Evolutionary conservation across 1,140 invertebrate genomes (phyloP).

Genomic region (Cheumatopsyche charites): DNA sequence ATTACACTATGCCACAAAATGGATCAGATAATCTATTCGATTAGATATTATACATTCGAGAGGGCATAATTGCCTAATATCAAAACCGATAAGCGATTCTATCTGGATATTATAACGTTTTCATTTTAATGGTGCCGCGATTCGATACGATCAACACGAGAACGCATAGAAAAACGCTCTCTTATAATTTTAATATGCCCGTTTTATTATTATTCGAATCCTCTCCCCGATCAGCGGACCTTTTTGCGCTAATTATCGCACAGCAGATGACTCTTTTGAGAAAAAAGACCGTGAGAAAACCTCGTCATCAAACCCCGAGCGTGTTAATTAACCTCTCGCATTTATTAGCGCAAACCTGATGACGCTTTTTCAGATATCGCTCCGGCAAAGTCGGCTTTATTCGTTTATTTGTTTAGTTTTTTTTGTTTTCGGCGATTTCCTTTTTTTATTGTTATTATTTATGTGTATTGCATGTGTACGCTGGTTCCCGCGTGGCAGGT

Average conservation of each 20-base stretch:
- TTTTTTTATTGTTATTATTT: neutral
- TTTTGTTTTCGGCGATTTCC: neutral
- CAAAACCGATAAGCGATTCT: too few relatives aligned
- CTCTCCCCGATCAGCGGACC: neutral
- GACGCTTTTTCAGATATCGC: neutral
- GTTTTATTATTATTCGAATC: too few relatives aligned
- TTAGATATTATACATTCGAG: too few relatives aligned
- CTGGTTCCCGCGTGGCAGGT: constrained; percentile 16
- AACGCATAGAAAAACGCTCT: too few relatives aligned
- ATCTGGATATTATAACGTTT: too few relatives aligned
- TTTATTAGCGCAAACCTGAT: neutral
- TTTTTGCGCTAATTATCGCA: constrained; percentile 13
- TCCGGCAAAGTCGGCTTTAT: neutral
- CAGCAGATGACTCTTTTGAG: neutral
- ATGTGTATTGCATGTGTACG: neutral
- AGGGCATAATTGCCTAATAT: too few relatives aligned
- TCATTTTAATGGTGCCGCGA: too few relatives aligned
- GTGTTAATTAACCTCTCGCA: neutral
- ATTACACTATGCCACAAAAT: too few relatives aligned
- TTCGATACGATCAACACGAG: too few relatives aligned
- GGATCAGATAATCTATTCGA: too few relatives aligned
- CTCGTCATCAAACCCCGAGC: neutral
- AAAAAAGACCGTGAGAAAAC: constrained; percentile 4
- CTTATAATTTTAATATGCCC: too few relatives aligned
- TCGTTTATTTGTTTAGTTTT: neutral